Evolutionary conservation across 2,797 vertebrate species (phyloP).

Genomic region (Acanthiza pusilla): DNA sequence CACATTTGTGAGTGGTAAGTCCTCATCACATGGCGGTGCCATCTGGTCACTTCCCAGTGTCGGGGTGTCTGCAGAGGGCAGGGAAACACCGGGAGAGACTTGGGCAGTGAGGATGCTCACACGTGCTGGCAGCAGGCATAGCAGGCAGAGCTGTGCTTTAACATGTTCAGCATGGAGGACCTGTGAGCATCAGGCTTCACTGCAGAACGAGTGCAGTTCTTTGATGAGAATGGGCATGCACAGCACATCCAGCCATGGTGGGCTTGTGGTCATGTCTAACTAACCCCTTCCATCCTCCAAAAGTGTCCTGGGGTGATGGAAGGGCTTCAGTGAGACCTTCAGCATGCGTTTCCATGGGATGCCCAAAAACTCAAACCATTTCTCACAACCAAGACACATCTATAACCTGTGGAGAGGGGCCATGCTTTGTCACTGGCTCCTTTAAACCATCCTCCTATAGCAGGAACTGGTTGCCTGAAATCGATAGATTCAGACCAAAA

Average conservation of each 20-base stretch:
- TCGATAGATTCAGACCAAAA: not conserved
- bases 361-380: not conserved
- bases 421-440: not conserved
- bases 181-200: rapidly evolving
- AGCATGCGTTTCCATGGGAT: not conserved
- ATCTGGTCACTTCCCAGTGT: not conserved
- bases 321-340: not conserved
- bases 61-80: not conserved
- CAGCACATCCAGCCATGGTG: not conserved
- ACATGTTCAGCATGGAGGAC: not conserved
- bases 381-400: not conserved
- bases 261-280: not conserved
- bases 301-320: not conserved
- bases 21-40: not conserved
- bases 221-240: not conserved
- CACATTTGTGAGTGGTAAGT: not conserved
- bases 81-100: not conserved
- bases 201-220: rapidly evolving
- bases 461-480: not conserved
- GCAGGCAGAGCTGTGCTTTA: not conserved
- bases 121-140: not conserved
- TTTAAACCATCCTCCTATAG: not conserved
- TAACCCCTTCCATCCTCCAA: not conserved
- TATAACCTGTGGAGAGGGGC: not conserved
- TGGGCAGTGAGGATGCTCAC: not conserved